Conservation (phyloP, 2,797 vertebrate genomes). For the Thamnophis elegans region DNA sequence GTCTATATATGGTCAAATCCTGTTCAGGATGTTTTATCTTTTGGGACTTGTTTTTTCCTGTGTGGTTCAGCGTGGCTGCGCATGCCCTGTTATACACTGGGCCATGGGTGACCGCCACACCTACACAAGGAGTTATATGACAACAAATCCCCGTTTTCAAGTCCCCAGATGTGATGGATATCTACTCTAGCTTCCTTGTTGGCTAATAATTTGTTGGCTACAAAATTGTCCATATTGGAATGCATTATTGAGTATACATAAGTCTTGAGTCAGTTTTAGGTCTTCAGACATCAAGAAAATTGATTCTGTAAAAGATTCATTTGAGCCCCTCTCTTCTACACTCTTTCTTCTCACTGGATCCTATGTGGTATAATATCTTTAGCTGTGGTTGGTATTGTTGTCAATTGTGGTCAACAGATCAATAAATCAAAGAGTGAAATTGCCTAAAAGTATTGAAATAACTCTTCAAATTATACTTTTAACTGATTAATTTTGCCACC, state of each 20-base stretch:
- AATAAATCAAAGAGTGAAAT: background rate
- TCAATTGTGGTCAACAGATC: background rate
- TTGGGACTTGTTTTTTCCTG: too few relatives aligned
- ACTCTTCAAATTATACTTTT: background rate
- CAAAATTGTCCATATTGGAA: too few relatives aligned
- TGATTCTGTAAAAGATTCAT: background rate
- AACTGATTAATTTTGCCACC: background rate
- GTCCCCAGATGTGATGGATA: too few relatives aligned
- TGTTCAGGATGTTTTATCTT: too few relatives aligned
- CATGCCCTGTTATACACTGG: too few relatives aligned
- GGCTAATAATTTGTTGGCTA: background rate
- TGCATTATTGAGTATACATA: background rate
- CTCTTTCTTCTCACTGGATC: background rate
- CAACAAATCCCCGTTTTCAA: background rate
- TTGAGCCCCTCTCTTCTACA: background rate
- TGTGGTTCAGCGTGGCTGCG: too few relatives aligned
- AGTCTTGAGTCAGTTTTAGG: background rate
- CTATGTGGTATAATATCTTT: background rate
- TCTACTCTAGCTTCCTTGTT: background rate
- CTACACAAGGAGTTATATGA: too few relatives aligned
- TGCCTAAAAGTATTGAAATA: background rate
- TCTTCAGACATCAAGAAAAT: background rate
- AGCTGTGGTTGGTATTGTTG: background rate
- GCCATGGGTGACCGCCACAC: too few relatives aligned
- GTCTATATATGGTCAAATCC: too few relatives aligned